Percentiles rank a stretch among this genome's conserved stretches.
Evolutionary conservation across 2,888 invertebrate species (phyloP).

Genomic region (Artemia sp.): DNA sequence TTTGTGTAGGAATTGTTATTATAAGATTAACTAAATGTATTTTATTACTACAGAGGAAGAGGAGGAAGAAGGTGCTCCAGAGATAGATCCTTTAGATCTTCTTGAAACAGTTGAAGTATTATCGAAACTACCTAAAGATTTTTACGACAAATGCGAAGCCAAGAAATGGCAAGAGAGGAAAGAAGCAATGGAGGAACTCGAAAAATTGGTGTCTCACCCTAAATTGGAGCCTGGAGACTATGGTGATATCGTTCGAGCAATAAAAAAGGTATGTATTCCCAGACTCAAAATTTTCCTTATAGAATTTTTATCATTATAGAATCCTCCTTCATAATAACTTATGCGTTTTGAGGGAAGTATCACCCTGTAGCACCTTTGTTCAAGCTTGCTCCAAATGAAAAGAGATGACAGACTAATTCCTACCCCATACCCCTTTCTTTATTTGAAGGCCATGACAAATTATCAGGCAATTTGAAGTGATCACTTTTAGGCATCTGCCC

Average conservation of each 20-base stretch:
- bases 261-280: slow-evolving; percentile 52
- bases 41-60: slow-evolving; percentile 24
- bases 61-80: slow-evolving; percentile 35
- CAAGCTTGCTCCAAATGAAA: too few relatives aligned
- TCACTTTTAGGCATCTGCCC: too few relatives aligned
- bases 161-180: slow-evolving; percentile 95
- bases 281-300: too few relatives aligned
- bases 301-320: too few relatives aligned
- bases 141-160: slow-evolving; percentile 79
- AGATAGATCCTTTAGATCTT: slow-evolving; percentile 76
- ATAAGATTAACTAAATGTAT: slow-evolving; percentile 31
- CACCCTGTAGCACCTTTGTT: too few relatives aligned
- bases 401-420: too few relatives aligned
- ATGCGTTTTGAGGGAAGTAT: too few relatives aligned
- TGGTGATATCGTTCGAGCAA: slow-evolving; percentile 63
- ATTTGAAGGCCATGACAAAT: too few relatives aligned
- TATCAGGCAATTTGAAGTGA: too few relatives aligned
- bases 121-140: slow-evolving; percentile 81
- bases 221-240: slow-evolving; percentile 84
- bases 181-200: slow-evolving; percentile 67
- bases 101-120: slow-evolving; percentile 82
- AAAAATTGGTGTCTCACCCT: slow-evolving; percentile 52
- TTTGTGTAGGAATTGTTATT: slow-evolving; percentile 9
- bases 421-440: background rate
- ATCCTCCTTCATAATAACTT: too few relatives aligned